Percentiles rank a stretch among this genome's conserved stretches.
phyloP scores from a whole-genome alignment of 2,797 vertebrate species.

The Diglossa cyanea region DNA sequence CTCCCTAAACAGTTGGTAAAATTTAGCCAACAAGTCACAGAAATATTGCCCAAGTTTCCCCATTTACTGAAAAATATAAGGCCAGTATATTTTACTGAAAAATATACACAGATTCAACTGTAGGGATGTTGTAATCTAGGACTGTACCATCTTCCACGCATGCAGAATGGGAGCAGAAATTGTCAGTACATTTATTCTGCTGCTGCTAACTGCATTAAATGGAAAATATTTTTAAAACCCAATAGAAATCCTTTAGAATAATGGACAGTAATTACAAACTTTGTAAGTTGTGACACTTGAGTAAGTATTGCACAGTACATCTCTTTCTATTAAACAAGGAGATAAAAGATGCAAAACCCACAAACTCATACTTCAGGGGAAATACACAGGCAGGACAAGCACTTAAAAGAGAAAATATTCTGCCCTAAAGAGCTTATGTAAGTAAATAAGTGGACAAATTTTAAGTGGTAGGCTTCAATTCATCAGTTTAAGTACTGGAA shows the following conservation, averaged over 20 bases:
- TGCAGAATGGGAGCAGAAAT: not conserved
- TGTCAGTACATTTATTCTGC: not conserved
- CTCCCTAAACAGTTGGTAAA: not conserved
- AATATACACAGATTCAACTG: rapidly evolving
- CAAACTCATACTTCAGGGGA: not conserved
- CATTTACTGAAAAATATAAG: not conserved
- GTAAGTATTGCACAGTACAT: not conserved
- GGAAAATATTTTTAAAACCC: not conserved
- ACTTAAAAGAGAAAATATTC: not conserved
- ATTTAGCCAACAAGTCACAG: not conserved
- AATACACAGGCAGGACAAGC: not conserved
- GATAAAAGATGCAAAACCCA: not conserved
- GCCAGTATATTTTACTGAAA: not conserved
- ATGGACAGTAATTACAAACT: not conserved
- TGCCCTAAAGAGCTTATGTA: not conserved
- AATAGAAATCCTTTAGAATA: not conserved
- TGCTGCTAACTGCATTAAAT: not conserved
- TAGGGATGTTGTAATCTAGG: not conserved
- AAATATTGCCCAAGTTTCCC: not conserved
- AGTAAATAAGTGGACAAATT: not conserved
- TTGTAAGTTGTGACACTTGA: not conserved
- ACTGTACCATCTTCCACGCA: not conserved
- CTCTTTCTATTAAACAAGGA: not conserved
- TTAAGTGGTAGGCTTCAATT: not conserved
- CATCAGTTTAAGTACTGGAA: not conserved